A percentile compares a stretch with the other conserved stretches of the same genome.
phyloP scores from a whole-genome alignment of 2,113 vertebrate genomes.

The Notothenia coriiceps region DNA sequence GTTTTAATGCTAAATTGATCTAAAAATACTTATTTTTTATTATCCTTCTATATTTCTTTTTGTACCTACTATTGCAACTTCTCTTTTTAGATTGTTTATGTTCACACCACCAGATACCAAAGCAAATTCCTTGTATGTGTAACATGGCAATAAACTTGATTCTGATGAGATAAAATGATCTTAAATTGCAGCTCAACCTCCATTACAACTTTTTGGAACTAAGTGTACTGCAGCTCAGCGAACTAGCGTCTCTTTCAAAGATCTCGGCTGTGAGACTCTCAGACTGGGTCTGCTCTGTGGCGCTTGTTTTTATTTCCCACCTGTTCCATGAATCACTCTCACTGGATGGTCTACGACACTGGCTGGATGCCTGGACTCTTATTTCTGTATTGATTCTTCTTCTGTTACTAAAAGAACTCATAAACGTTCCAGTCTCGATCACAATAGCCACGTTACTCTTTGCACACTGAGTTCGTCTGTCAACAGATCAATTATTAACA shows the following conservation, averaged over 20 bases:
- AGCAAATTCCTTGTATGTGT: no score
- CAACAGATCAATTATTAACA: conserved; percentile 41
- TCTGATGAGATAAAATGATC: not conserved
- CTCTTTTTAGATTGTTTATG: no score
- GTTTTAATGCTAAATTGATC: no score
- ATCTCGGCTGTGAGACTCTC: not conserved
- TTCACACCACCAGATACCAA: no score
- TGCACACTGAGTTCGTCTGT: conserved; percentile 7
- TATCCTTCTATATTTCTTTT: no score
- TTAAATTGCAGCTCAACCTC: not conserved
- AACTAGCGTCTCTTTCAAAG: not conserved
- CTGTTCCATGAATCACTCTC: conserved; percentile 28
- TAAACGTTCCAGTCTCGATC: not conserved
- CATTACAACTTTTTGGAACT: not conserved
- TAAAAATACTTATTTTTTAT: no score
- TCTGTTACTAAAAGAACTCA: not conserved
- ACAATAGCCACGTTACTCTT: conserved; percentile 13
- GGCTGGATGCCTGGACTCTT: not conserved
- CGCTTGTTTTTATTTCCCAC: conserved; percentile 5
- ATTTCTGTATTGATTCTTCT: not conserved
- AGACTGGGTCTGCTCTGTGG: not conserved
- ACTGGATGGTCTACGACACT: not conserved
- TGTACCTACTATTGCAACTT: no score
- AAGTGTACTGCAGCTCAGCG: not conserved
- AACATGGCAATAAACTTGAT: no score